Evolutionary conservation across 2,888 invertebrate species (phyloP).

Genomic region (Ornithoptera priamus): DNA sequence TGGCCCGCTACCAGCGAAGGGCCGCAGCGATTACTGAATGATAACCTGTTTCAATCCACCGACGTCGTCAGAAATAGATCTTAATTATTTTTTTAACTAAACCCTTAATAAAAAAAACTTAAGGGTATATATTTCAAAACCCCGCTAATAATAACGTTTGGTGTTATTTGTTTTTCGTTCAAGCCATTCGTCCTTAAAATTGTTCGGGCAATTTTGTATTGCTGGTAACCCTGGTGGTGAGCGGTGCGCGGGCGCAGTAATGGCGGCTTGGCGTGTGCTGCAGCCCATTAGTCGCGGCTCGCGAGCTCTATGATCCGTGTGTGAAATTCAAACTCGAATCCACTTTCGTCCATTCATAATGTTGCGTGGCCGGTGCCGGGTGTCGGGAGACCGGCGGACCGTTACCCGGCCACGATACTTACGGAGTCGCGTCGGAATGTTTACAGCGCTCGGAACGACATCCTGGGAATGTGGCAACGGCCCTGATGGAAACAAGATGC

Average conservation of each 20-base stretch:
- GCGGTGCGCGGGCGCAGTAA: constrained; percentile 39
- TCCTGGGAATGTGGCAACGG: not conserved
- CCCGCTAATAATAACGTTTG: too few relatives aligned
- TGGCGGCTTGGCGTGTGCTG: constrained; percentile 60
- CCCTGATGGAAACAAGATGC: too few relatives aligned
- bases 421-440: constrained; percentile 9
- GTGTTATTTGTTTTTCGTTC: too few relatives aligned
- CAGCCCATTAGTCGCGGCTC: constrained; percentile 52
- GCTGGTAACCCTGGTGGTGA: too few relatives aligned
- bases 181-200: too few relatives aligned
- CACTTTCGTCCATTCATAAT: constrained; percentile 27
- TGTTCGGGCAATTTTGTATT: too few relatives aligned
- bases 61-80: too few relatives aligned
- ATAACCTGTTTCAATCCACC: not conserved
- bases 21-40: not conserved
- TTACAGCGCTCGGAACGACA: constrained; percentile 6
- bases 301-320: constrained; percentile 22
- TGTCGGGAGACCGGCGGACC: not conserved
- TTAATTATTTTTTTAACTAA: not conserved
- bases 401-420: constrained; percentile 2
- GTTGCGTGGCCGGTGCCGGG: constrained; percentile 4
- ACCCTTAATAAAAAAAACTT: too few relatives aligned
- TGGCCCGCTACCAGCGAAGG: constrained; percentile 17
- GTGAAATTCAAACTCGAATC: constrained; percentile 26
- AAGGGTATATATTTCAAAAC: too few relatives aligned